Evolutionary conservation across 2,888 invertebrate species (phyloP).

Genomic region (Atherix ibis): DNA sequence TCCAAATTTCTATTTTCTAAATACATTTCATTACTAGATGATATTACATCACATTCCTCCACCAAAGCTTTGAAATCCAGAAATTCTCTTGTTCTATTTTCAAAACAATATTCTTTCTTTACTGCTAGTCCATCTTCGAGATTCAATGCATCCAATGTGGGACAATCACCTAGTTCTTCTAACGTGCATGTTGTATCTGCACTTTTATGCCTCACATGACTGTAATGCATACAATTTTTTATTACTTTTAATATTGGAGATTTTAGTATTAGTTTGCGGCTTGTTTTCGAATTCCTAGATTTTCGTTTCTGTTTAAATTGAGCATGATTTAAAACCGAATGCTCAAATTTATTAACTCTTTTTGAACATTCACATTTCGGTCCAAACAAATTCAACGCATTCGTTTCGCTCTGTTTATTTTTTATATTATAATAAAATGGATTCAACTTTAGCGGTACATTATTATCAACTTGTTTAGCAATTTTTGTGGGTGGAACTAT

Average conservation of each 20-base stretch:
- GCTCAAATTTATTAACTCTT: slow-evolving; percentile 6
- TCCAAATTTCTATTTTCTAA: slow-evolving; percentile 14
- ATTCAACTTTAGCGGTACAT: slow-evolving; percentile 6
- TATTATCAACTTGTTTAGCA: slow-evolving; percentile 15
- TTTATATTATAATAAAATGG: slow-evolving; percentile 16
- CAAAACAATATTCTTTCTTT: background rate
- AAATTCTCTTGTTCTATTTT: background rate
- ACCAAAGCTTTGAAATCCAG: slow-evolving; percentile 23
- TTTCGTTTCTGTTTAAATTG: slow-evolving; percentile 11
- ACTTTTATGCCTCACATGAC: slow-evolving; percentile 11
- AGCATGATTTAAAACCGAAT: slow-evolving; percentile 11
- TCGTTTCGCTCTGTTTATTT: slow-evolving; percentile 24
- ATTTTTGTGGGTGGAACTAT: slow-evolving; percentile 34
- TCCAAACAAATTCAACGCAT: slow-evolving; percentile 9
- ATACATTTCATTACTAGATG: slow-evolving; percentile 16
- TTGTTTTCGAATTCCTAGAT: slow-evolving; percentile 4
- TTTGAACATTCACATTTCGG: slow-evolving; percentile 9
- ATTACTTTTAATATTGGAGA: slow-evolving; percentile 15
- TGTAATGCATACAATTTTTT: slow-evolving; percentile 14
- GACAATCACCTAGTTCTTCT: slow-evolving; percentile 6
- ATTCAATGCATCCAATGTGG: slow-evolving; percentile 7
- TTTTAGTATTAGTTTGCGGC: slow-evolving; percentile 13
- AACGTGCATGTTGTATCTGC: background rate
- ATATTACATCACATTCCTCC: slow-evolving; percentile 18
- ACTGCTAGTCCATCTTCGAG: slow-evolving; percentile 4